Percentiles rank a stretch among this genome's conserved stretches.
Evolutionary conservation across 2,888 invertebrate genomes (phyloP).

Genomic region (Tenthredo scrophulariae): DNA sequence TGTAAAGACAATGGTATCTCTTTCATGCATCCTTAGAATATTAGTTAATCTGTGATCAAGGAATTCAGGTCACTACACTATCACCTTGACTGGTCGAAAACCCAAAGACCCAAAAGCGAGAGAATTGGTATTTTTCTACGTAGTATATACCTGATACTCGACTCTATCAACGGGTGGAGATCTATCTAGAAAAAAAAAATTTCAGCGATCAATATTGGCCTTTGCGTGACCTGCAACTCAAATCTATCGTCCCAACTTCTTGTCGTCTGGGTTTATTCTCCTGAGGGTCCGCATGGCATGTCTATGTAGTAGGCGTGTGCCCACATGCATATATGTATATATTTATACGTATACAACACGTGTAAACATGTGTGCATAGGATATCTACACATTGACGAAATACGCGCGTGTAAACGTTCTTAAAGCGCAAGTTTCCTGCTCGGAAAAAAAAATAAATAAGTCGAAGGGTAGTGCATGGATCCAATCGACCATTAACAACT

Average conservation of each 20-base stretch:
- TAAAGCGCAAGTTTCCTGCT: background rate
- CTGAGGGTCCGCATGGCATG: background rate
- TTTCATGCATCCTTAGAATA: background rate
- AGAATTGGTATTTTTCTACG: background rate
- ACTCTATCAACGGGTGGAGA: constrained; percentile 13
- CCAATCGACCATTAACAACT: constrained; percentile 34
- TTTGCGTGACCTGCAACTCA: constrained; percentile 40
- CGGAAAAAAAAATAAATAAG: background rate
- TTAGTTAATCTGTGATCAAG: background rate
- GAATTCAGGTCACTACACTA: background rate
- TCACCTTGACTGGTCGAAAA: background rate
- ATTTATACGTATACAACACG: background rate
- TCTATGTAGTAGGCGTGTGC: background rate
- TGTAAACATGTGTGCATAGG: background rate
- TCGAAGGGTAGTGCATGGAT: background rate
- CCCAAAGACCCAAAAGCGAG: background rate
- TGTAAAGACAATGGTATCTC: background rate
- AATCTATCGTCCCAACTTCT: constrained; percentile 43
- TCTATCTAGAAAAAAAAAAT: constrained; percentile 34
- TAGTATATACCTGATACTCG: background rate
- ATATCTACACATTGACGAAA: background rate
- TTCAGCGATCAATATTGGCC: constrained; percentile 43
- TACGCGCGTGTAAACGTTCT: constrained; percentile 19
- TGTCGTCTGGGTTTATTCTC: constrained; percentile 37
- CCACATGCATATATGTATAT: background rate